A percentile compares a stretch with the other conserved stretches of the same genome.
Evolutionary conservation across 2,888 invertebrate genomes (phyloP).

Genomic region (Pristionchus mayeri): DNA sequence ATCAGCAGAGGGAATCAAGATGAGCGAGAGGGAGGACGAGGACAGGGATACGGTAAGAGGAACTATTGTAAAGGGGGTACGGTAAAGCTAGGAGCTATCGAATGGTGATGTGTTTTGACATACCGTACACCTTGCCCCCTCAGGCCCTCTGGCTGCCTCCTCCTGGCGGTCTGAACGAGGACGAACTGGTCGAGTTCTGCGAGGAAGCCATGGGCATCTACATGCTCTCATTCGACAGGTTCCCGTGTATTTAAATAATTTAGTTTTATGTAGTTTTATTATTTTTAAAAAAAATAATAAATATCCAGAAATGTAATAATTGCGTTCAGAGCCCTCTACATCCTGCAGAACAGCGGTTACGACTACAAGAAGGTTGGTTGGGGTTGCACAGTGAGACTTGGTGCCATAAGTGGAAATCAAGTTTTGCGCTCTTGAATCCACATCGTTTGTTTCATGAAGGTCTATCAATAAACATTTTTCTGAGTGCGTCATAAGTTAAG

Average conservation of each 20-base stretch:
- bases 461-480: no score
- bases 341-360: slow-evolving; percentile 50
- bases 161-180: slow-evolving; percentile 39
- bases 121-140: background rate
- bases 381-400: no score
- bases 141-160: slow-evolving; percentile 47
- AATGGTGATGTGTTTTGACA: background rate
- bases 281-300: background rate
- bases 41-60: slow-evolving; percentile 42
- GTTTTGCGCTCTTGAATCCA: no score
- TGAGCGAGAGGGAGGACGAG: slow-evolving; percentile 35
- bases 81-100: background rate
- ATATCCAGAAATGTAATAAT: background rate
- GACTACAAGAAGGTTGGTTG: slow-evolving; percentile 48
- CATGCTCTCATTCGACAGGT: slow-evolving; percentile 42
- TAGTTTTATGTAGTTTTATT: background rate
- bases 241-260: background rate
- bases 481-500: no score
- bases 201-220: slow-evolving; percentile 47
- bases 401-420: no score
- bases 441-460: no score
- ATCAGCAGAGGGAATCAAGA: background rate
- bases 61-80: background rate
- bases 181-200: slow-evolving; percentile 45
- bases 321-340: slow-evolving; percentile 49